Evolutionary conservation across 2,113 vertebrate genomes (phyloP).

Genomic region (Elaphurus davidianus): DNA sequence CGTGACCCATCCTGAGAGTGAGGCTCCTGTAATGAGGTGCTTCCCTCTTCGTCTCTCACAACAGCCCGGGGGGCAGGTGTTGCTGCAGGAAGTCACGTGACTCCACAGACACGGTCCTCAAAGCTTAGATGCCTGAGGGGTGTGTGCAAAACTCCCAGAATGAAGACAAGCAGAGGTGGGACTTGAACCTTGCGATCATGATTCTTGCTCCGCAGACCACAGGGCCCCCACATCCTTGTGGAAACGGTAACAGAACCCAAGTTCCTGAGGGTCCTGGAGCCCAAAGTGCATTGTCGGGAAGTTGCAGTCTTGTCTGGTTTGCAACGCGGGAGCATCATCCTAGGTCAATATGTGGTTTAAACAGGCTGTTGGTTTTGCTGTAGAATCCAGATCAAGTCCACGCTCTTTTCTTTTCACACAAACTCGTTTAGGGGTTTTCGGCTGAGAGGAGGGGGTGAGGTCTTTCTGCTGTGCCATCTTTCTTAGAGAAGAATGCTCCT

Average conservation of each 20-base stretch:
- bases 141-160: background rate
- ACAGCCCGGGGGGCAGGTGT: fast-evolving
- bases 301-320: background rate
- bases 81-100: fast-evolving
- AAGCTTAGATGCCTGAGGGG: background rate
- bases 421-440: background rate
- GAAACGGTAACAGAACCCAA: background rate
- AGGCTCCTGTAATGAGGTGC: fast-evolving
- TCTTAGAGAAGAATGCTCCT: background rate
- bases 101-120: background rate
- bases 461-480: background rate
- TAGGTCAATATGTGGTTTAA: background rate
- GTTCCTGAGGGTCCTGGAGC: background rate
- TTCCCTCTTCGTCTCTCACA: background rate
- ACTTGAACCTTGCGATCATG: background rate
- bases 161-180: background rate
- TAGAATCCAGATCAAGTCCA: background rate
- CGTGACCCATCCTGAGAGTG: fast-evolving
- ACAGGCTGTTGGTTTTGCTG: background rate
- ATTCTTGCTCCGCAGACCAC: too few relatives aligned
- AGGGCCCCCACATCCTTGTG: background rate
- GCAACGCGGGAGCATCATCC: background rate
- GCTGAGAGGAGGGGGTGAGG: too few relatives aligned
- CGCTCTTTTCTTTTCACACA: background rate
- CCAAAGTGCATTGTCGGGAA: background rate